These are phyloP conservation scores for Bombylius discolor DNA, from an alignment of 2,888 invertebrate species.

Conservation along the genomic window DNA sequence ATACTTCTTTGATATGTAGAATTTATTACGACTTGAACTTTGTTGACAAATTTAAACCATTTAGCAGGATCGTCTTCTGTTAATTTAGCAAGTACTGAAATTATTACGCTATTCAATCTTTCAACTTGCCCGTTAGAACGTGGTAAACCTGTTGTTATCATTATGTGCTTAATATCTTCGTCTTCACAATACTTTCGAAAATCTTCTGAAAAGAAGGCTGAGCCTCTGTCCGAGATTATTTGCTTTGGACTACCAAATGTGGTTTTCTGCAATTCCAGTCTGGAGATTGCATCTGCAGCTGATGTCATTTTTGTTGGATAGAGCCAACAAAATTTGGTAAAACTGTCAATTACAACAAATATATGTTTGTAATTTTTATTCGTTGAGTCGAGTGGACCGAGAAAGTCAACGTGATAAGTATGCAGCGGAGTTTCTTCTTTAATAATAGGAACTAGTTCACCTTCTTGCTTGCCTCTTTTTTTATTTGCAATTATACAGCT, in stretches of 20 bases:
- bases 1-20: constrained; percentile 12
- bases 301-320: constrained; percentile 24
- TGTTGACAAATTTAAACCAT: constrained; percentile 19
- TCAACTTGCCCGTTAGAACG: constrained; percentile 28
- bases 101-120: constrained; percentile 21
- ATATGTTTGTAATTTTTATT: constrained; percentile 19
- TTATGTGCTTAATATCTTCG: constrained; percentile 23
- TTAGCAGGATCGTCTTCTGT: constrained; percentile 21
- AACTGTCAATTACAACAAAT: constrained; percentile 25
- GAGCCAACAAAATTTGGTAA: constrained; percentile 29
- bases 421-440: constrained; percentile 15
- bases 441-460: constrained; percentile 11
- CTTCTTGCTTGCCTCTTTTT: constrained; percentile 14
- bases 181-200: constrained; percentile 25
- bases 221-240: constrained; percentile 26
- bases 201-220: constrained; percentile 19
- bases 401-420: constrained; percentile 25
- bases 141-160: constrained; percentile 20
- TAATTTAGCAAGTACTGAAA: constrained; percentile 24
- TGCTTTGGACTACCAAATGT: constrained; percentile 27
- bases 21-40: constrained; percentile 16
- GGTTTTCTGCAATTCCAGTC: constrained; percentile 20
- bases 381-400: constrained; percentile 25
- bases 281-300: constrained; percentile 22
- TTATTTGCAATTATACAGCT: constrained; percentile 1